Base-by-base conservation (phyloP, 2,888 invertebrate genomes). In the Andrena dorsata region DNA sequence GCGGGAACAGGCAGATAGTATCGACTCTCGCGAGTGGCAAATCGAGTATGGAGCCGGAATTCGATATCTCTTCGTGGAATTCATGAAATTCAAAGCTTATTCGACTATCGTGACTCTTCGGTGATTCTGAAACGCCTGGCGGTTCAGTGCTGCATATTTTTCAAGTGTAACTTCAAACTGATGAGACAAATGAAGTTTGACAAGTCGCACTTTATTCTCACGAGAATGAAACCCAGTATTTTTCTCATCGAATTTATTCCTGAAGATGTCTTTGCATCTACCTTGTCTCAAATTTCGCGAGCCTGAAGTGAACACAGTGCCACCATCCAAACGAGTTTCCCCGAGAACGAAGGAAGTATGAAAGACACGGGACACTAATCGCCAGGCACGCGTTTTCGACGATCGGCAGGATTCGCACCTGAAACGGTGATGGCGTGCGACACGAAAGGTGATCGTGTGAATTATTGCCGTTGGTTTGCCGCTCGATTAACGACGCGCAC, bases 401-500 rank as follows among this genome's bases (percentile, higher is more conserved):
- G 23, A 56, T 56, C 20, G 30, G 5, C 60, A 4, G 30, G 60
- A 30, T 1, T 32, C 32, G 66, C 20, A 10, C 2, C 23, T 16
- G 30, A 51, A 20, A 2, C 53, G 20, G 8, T 2, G 23, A 7
- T 10, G 20, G 8, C 20, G 65, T n/a, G n/a, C 23, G 51, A n/a
- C 58, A 2, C 10, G 10, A 53, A 35, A 13, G 28, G 41, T 26
- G 8, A 76, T 77, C 49, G 32, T 56, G 20, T 6, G n/a, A 26
- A n/a, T 32, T 20, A 61, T 61, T 28, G 47, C 53, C 47, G 70
- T 74, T 58, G 51, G 23, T 20, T 23, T 35, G 63, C 53, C 23
- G 8, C 64, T 41, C 83, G 86, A 78, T 76, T 80, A 83, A 73
- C 60, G 53, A 51, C 53, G 53, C 76, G 66, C 65, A 53, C 61